Percentiles rank a stretch among this genome's conserved stretches.
Evolutionary conservation across 2,888 invertebrate species (phyloP).

Genomic region (Alviniconcha strummeri): DNA sequence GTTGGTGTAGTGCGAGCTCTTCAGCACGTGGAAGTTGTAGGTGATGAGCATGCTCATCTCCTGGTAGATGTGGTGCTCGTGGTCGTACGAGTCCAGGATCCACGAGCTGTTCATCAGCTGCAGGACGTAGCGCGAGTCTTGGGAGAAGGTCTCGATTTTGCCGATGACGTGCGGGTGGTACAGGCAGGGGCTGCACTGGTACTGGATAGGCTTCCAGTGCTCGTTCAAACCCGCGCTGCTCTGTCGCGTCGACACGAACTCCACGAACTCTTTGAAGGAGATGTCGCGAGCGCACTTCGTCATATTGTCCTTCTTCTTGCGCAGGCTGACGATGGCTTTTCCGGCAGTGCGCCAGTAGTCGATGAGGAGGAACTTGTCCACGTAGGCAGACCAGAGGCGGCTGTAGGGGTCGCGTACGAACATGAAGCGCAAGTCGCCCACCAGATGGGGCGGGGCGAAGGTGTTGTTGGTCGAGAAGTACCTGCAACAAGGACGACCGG

Average conservation of each 20-base stretch:
- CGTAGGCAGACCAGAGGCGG: constrained; percentile 42
- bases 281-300: constrained; percentile 33
- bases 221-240: constrained; percentile 30
- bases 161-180: constrained; percentile 41
- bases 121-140: constrained; percentile 36
- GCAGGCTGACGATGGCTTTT: constrained; percentile 17
- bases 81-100: constrained; percentile 27
- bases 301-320: neutral
- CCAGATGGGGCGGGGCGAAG: constrained; percentile 21
- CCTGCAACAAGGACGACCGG: neutral
- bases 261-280: constrained; percentile 34
- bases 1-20: neutral
- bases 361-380: constrained; percentile 43
- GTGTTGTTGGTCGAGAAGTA: constrained; percentile 19
- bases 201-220: constrained; percentile 42
- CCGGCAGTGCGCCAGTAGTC: constrained; percentile 40
- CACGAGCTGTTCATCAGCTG: constrained; percentile 23
- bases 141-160: constrained; percentile 40
- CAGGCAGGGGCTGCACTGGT: constrained; percentile 39
- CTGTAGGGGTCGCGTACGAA: constrained; percentile 42
- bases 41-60: constrained; percentile 34
- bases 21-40: constrained; percentile 36
- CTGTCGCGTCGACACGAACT: constrained; percentile 12
- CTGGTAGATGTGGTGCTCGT: constrained; percentile 30
- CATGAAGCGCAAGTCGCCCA: constrained; percentile 33